Base-by-base conservation (phyloP, 2,113 vertebrate species). In the Lagenorhynchus albirostris region DNA sequence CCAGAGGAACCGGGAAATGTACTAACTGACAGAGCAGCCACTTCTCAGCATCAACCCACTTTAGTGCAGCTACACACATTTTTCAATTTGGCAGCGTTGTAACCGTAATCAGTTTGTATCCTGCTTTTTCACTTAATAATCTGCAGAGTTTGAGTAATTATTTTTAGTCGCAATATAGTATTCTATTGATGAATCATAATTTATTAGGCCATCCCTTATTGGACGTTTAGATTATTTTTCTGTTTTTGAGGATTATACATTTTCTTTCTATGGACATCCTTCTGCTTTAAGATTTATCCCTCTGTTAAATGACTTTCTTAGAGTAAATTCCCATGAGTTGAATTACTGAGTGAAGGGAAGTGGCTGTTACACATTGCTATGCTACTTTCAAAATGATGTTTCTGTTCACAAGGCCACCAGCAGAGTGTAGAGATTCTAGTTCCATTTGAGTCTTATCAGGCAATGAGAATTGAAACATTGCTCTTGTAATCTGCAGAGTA, bases 191-290 rank as follows among this genome's bases (percentile, higher is more conserved):
- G 11, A 88, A 62, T 91, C 7, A 76, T 89, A 89, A 80, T 89
- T 94, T 76, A 55, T 55, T 88, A 89, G 53, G 33, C 23, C 14
- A 80, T 80, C 21, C n/a, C 9, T 97, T 96, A 73, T 58, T 93
- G 70, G 77, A 36, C 15, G 62, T 88, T 87, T 55, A 47, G 29
- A 67, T 95, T 63, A 76, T 89, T 96, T 96, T 95, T 95, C n/a
- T 89, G 11, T 0, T 67, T 93, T 97, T 93, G n/a, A 85, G 31
- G 85, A 76, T 47, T 95, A n/a, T 77, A 38, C 1, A 65, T 38
- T 94, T 89, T 95, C 23, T 91, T 93, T 91, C 62, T 93, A 2
- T 93, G 20, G 77, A 80, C 11, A 55, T 73, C 3, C 6, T 93
- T 91, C 76, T 93, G 31, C 33, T 95, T 97, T 33, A 89, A 84